Percentiles rank a stretch among this genome's conserved stretches.
Evolutionary conservation across 2,797 vertebrate species (phyloP).

Genomic region (Phaenicophaeus curvirostris): DNA sequence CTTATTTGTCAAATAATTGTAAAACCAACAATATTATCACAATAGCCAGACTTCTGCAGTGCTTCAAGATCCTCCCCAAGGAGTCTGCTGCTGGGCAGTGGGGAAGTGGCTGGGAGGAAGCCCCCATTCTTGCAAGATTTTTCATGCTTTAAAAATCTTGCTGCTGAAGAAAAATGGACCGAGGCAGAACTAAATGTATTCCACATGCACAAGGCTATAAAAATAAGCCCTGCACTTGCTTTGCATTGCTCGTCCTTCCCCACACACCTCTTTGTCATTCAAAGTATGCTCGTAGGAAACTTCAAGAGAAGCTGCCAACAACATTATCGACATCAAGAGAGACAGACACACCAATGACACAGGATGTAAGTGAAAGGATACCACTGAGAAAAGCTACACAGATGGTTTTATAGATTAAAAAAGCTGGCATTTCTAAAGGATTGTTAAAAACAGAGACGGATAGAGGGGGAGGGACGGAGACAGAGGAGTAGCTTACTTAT

Average conservation of each 20-base stretch:
- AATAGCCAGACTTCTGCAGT: background rate
- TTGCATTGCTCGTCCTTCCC: background rate
- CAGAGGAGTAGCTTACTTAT: constrained; percentile 1
- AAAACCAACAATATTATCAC: background rate
- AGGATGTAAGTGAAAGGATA: constrained; percentile 4
- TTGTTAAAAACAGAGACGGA: constrained; percentile 15
- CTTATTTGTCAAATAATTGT: background rate
- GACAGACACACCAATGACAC: constrained; percentile 34
- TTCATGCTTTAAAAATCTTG: background rate
- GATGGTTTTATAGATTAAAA: constrained; percentile 48
- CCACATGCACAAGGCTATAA: background rate
- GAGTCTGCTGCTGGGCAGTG: background rate
- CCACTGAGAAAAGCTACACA: constrained; percentile 34
- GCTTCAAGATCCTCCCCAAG: background rate
- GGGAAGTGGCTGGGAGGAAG: background rate
- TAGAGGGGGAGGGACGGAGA: background rate
- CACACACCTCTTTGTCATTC: background rate
- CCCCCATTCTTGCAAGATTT: background rate
- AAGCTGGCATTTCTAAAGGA: constrained; percentile 32
- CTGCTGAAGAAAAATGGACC: background rate
- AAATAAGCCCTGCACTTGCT: background rate
- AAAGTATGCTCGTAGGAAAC: constrained; percentile 2
- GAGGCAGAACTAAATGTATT: background rate
- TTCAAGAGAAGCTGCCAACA: constrained; percentile 35
- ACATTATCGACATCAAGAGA: constrained; percentile 40